These are phyloP conservation scores for Holacanthus passer DNA, from an alignment of 2,113 vertebrate species.

Conservation along the genomic window DNA sequence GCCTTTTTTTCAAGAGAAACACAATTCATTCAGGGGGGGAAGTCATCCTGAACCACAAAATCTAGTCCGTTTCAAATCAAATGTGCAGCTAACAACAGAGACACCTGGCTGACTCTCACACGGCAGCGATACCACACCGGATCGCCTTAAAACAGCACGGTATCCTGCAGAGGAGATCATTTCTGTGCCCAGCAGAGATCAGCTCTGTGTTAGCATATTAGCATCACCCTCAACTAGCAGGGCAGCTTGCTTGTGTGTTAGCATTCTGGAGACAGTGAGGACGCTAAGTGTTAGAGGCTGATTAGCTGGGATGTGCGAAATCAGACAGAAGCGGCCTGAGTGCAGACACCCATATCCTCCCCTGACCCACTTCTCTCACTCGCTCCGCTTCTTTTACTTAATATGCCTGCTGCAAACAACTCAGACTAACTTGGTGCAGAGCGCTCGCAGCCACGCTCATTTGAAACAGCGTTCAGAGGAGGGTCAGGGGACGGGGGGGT, in stretches of 20 bases:
- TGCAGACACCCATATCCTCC: constrained; percentile 57
- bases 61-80: background rate
- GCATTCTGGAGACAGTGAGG: constrained; percentile 23
- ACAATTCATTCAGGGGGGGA: background rate
- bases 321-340: constrained; percentile 48
- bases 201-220: constrained; percentile 37
- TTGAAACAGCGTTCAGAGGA: constrained; percentile 24
- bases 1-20: background rate
- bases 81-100: constrained; percentile 3
- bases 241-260: constrained; percentile 11
- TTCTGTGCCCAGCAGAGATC: background rate
- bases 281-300: constrained; percentile 40
- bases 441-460: constrained; percentile 14
- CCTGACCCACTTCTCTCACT: constrained; percentile 64
- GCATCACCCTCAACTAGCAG: constrained; percentile 8
- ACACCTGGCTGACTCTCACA: background rate
- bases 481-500: constrained; percentile 11
- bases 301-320: constrained; percentile 59
- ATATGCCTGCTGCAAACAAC: constrained; percentile 54
- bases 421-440: constrained; percentile 43
- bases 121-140: background rate
- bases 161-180: background rate
- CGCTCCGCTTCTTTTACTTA: constrained; percentile 55
- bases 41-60: background rate
- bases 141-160: background rate